These are phyloP conservation scores for Falco naumanni DNA, from an alignment of 2,797 vertebrate species.

Conservation along the genomic window DNA sequence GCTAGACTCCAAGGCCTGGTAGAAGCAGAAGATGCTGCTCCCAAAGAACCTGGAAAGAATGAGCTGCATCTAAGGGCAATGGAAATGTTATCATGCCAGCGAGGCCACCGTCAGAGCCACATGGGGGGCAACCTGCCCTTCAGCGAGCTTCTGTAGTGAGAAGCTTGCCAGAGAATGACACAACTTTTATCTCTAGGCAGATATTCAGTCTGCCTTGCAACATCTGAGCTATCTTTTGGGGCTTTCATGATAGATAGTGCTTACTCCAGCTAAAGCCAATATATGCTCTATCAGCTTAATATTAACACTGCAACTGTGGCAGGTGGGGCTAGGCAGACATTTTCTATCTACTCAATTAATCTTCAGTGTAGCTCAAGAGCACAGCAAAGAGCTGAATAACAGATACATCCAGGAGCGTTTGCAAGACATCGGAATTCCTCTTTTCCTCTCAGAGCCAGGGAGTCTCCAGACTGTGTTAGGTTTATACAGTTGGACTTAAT, in stretches of 20 bases:
- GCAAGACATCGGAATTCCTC: background rate
- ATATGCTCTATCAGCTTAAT: background rate
- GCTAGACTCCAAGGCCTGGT: background rate
- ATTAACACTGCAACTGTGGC: background rate
- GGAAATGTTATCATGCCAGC: accelerated
- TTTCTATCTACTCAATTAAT: background rate
- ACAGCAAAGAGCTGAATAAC: background rate
- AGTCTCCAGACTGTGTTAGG: background rate
- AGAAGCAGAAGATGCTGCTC: background rate
- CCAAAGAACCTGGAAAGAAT: background rate
- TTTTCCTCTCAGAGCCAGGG: background rate
- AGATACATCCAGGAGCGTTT: background rate
- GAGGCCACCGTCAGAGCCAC: background rate
- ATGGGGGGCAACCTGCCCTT: background rate
- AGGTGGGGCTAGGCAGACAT: background rate
- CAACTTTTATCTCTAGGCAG: background rate
- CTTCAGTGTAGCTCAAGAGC: background rate
- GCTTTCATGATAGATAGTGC: background rate
- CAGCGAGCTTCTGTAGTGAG: background rate
- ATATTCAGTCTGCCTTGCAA: background rate
- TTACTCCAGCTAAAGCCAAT: background rate
- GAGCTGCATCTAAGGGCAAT: background rate
- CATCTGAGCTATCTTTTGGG: background rate
- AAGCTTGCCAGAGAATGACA: background rate
- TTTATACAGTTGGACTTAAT: no score